Evolutionary conservation across 1,140 invertebrate genomes (phyloP), one percentile per base, ranked within the genome.

Genomic region (Chelonus insularis): DNA sequence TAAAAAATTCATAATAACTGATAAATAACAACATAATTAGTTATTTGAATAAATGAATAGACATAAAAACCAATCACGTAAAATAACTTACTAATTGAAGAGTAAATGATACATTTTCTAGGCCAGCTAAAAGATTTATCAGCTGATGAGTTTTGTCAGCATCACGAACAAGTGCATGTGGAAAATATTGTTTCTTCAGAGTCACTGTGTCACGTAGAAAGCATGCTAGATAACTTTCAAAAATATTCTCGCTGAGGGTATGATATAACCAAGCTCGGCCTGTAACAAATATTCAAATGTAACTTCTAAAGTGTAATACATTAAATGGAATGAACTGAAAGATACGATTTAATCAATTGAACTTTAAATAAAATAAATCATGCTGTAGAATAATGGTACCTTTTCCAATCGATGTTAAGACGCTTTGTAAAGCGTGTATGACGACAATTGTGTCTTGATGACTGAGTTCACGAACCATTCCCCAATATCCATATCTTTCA

Each of bases 401-500:
- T 82, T 81, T 82, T 52, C 80, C 81, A 64, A 82, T 79, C 18
- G 79, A 80, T 66, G 81, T 82, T 64, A 78, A 60, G 25, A 82
- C 78, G 70, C 72, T 80, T 62, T 80, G 75, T 8, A 82, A 67
- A 3, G 79, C 76, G 50, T 82, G 78, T 48, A 83, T 82, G 9
- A 80, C 77, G 4, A 81, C 78, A 48, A 82, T 70, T 2, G 83
- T 82, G 48, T 81, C 79, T 60, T 84, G 84, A 63, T 83, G 84
- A 48, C 84, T 84, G 48, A 86, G 82, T 66, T 85, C 82, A 58
- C 81, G 74, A 16, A 82, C 83, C 29, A 84, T 80, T 14, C 80
- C 81, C 85, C 84, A 86, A 70, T 86, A 87, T 55, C 85, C 85
- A 69, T 81, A 75, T 47, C 80, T 74, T 55, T 78, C 78, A 43